A percentile compares a stretch with the other conserved stretches of the same genome.
Conservation (phyloP, 2,113 vertebrate genomes). For the Tonatia bakeri region DNA sequence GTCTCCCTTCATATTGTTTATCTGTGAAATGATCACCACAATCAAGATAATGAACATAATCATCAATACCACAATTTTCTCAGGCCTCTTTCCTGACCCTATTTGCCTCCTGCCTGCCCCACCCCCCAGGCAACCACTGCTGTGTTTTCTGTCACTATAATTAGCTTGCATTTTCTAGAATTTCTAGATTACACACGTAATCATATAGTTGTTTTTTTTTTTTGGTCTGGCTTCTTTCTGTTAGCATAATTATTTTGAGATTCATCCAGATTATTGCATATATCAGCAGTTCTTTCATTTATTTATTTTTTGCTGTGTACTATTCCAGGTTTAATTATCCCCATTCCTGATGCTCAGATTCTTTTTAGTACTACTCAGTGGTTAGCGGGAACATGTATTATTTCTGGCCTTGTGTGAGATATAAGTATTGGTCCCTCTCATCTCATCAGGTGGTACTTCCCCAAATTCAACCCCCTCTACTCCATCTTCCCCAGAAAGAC, state of each 20-base stretch:
- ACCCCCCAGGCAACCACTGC: neutral
- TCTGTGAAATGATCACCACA: neutral
- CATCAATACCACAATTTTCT: neutral
- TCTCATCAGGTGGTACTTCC: neutral
- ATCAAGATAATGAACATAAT: neutral
- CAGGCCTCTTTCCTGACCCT: neutral
- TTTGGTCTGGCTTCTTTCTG: neutral
- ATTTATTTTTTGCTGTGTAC: neutral
- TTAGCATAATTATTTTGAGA: neutral
- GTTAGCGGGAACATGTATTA: neutral
- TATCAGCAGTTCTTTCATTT: neutral
- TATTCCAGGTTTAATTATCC: neutral
- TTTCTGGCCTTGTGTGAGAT: neutral
- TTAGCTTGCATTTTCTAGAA: neutral
- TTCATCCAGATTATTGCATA: neutral
- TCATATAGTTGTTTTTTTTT: neutral
- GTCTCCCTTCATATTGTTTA: neutral
- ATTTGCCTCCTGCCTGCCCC: neutral
- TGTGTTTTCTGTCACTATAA: neutral
- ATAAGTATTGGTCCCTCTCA: neutral
- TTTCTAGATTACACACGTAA: neutral
- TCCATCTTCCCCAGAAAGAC: neutral
- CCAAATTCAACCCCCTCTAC: neutral
- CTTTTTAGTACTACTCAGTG: neutral
- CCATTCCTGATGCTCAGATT: neutral